These are phyloP conservation scores for Dendrocincla fuliginosa DNA, from an alignment of 2,797 vertebrate species.

Conservation along the genomic window DNA sequence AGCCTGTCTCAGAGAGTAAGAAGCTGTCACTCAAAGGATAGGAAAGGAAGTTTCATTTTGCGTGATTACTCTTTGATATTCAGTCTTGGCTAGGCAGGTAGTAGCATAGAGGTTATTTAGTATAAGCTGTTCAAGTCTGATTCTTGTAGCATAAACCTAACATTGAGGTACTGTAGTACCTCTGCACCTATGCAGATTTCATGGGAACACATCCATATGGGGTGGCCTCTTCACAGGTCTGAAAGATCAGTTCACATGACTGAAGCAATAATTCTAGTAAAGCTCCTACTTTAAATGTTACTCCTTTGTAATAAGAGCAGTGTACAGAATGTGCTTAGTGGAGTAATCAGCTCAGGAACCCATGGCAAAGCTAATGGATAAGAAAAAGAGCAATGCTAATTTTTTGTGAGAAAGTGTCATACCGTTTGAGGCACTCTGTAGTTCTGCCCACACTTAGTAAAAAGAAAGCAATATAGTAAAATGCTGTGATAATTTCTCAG, in stretches of 20 bases:
- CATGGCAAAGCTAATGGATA: background rate
- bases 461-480: constrained; percentile 10
- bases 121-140: background rate
- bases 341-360: background rate
- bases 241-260: background rate
- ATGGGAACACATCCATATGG: background rate
- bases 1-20: background rate
- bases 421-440: background rate
- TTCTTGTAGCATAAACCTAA: background rate
- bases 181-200: background rate
- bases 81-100: background rate
- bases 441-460: constrained; percentile 2
- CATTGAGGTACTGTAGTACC: background rate
- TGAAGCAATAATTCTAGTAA: background rate
- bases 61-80: background rate
- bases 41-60: background rate
- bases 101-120: background rate
- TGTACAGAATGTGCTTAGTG: background rate
- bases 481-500: background rate
- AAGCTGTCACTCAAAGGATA: background rate
- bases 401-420: background rate
- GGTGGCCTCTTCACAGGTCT: background rate
- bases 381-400: background rate
- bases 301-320: background rate
- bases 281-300: background rate